Conservation (phyloP, 2,113 vertebrate species). For the Conger conger region DNA sequence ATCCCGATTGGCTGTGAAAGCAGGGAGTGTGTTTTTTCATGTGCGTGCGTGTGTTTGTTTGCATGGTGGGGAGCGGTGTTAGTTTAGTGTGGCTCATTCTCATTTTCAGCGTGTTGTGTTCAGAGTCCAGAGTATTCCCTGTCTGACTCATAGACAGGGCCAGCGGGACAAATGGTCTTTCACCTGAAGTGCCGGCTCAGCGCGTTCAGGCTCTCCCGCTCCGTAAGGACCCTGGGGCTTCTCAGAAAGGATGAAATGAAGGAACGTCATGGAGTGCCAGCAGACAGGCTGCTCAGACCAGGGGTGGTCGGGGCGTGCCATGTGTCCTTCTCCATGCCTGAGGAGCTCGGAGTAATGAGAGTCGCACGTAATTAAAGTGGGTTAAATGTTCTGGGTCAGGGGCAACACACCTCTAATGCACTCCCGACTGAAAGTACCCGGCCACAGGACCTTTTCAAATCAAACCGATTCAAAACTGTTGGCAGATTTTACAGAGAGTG, state of each 20-base stretch:
- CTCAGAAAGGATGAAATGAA: not conserved
- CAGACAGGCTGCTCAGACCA: not conserved
- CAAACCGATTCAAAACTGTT: not conserved
- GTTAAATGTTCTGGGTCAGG: not conserved
- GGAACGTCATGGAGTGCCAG: not conserved
- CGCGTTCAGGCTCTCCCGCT: not conserved
- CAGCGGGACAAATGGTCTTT: not conserved
- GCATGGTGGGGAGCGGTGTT: not conserved
- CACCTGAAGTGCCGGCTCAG: not conserved
- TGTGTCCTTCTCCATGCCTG: not conserved
- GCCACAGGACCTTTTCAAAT: not conserved
- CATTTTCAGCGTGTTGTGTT: not conserved
- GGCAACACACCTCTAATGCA: not conserved
- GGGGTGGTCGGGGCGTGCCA: not conserved
- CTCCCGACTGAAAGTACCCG: not conserved
- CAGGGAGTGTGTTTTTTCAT: no score
- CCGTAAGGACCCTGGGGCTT: not conserved
- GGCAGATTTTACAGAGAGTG: no score
- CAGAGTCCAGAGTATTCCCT: not conserved
- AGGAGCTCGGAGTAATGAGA: not conserved
- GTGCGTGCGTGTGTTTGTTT: no score
- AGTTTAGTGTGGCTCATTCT: not conserved
- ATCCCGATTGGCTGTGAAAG: not conserved
- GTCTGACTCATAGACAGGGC: not conserved
- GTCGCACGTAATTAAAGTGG: not conserved